phyloP scores from a whole-genome alignment of 2,888 invertebrate genomes.

The Pteria penguin region DNA sequence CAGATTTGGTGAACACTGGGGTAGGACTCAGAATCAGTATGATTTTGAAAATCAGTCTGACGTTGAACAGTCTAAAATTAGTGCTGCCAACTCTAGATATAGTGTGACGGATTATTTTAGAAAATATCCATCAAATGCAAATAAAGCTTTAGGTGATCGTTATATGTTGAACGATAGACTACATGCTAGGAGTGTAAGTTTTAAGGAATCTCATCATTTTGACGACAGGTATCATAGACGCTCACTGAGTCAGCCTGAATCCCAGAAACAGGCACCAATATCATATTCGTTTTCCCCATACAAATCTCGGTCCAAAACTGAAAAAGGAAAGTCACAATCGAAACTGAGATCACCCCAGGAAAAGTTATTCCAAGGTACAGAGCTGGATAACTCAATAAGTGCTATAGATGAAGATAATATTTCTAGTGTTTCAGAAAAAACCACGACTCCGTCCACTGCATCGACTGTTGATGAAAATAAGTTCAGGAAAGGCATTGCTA shows the following conservation, averaged over 20 bases:
- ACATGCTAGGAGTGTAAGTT: background rate
- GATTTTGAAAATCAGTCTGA: background rate
- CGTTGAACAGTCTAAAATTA: slow-evolving; percentile 41
- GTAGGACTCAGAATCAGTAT: background rate
- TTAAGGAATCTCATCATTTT: background rate
- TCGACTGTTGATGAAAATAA: slow-evolving; percentile 65
- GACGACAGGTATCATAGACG: slow-evolving; percentile 10
- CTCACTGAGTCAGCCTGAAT: slow-evolving; percentile 38
- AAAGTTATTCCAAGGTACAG: slow-evolving; percentile 55
- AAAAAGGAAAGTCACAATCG: background rate
- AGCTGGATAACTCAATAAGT: slow-evolving; percentile 68
- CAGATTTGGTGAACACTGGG: background rate
- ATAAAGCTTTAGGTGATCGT: background rate
- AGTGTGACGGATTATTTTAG: slow-evolving; percentile 73
- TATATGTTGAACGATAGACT: background rate
- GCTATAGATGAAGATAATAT: slow-evolving; percentile 68
- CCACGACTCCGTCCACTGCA: slow-evolving; percentile 50
- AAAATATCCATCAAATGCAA: slow-evolving; percentile 57
- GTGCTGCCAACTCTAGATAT: slow-evolving; percentile 61
- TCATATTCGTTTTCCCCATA: slow-evolving; percentile 1
- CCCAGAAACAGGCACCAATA: background rate
- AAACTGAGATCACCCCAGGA: slow-evolving; percentile 39
- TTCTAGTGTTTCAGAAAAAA: slow-evolving; percentile 57
- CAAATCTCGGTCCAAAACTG: background rate
- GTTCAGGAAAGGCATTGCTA: slow-evolving; percentile 72